Evolutionary conservation across 2,888 invertebrate genomes (phyloP), one percentile per base, ranked within the genome.

Genomic region (Drosophila anceps): DNA sequence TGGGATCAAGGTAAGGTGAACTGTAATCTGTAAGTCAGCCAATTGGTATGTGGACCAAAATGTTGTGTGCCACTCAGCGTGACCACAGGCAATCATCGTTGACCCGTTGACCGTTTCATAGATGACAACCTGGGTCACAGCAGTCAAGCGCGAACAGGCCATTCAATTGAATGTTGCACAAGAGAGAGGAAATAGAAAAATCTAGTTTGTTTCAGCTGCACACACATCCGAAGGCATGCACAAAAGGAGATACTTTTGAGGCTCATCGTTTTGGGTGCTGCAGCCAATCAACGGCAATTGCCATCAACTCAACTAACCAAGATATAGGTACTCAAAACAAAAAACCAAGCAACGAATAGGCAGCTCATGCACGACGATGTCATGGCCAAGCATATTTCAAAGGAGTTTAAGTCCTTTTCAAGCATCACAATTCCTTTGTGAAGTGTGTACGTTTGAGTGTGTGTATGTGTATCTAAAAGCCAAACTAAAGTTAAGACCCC

Each of bases 401-500:
- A 53, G 48, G 33, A 76, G 72, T 61, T 65, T 63, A 55, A 63
- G 54, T 68, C 54, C 50, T 46, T 27, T n/a, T 63, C 43, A 66
- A 59, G 54, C 50, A 62, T 65, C 46, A 63, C 46, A 72, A 51
- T 51, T 18, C 13, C 33, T 37, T 37, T 55, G 46, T 37, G 15
- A 6, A 53, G 7, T 46, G 10, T 29, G 50, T 41, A 24, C 48
- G 27, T 37, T 18, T 69, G 50, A 54, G 55, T 62, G 65, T 67
- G 48, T 61, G 57, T 60, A 55, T 60, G 18, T 63, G 46, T 66
- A 41, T 43, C 48, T 13, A 24, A 15, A 51, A 63, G 71, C 58
- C 50, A 77, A 79, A 75, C 79, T 71, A 69, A 82, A 76, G 71
- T 71, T 68, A 73, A 62, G 64, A 75, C 31, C 57, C 29, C 20